These are phyloP conservation scores for Aratinga solstitialis DNA, from an alignment of 2,797 vertebrate species.

Conservation along the genomic window DNA sequence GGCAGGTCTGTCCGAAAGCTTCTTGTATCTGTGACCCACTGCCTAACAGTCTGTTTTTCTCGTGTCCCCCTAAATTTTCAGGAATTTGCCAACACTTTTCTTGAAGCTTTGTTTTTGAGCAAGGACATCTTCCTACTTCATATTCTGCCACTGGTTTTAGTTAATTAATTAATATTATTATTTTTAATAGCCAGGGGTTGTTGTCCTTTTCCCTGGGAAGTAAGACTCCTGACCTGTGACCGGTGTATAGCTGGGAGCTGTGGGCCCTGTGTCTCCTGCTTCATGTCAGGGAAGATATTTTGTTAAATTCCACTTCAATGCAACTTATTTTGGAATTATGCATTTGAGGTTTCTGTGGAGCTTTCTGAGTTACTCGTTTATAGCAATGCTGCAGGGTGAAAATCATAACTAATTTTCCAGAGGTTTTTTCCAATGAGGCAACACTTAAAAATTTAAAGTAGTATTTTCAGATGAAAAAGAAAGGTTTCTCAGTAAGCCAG, in stretches of 20 bases:
- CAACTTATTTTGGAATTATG: conserved; percentile 27
- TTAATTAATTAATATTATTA: neutral
- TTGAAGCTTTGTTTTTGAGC: neutral
- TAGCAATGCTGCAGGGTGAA: conserved; percentile 15
- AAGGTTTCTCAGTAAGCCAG: neutral
- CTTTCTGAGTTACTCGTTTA: conserved; percentile 42
- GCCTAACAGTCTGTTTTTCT: neutral
- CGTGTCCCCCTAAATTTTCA: neutral
- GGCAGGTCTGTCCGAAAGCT: neutral
- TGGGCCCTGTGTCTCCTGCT: neutral
- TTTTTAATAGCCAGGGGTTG: neutral
- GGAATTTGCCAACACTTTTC: neutral
- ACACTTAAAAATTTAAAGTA: conserved; percentile 8
- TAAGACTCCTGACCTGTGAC: neutral
- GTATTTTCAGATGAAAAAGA: conserved; percentile 31
- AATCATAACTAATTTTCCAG: neutral
- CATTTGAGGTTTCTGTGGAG: neutral
- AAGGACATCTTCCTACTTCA: neutral
- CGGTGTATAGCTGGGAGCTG: fast-evolving
- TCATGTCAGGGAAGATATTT: neutral
- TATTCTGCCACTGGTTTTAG: neutral
- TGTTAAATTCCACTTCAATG: neutral
- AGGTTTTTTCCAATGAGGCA: conserved; percentile 24
- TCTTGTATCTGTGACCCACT: fast-evolving
- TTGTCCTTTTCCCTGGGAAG: neutral